Evolutionary conservation across 2,888 invertebrate species (phyloP).

Genomic region (Eupithecia vulgata): DNA sequence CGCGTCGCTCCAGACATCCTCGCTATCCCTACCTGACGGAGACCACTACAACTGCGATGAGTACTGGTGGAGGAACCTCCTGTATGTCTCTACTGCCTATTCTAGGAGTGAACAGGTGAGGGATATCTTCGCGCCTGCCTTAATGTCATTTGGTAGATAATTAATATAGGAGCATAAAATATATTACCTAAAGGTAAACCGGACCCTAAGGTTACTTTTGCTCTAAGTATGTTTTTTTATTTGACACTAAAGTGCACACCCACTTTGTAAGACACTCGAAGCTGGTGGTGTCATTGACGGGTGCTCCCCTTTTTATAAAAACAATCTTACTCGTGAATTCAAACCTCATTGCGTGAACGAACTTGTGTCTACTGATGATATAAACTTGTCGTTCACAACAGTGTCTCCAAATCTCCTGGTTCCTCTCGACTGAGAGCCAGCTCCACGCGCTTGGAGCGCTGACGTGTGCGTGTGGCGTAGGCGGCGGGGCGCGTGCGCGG

Average conservation of each 20-base stretch:
- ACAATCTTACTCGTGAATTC: background rate
- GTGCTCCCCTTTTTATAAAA: background rate
- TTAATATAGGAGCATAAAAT: no score
- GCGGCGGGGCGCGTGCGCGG: conserved; percentile 81
- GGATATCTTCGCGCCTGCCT: background rate
- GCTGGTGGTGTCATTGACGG: background rate
- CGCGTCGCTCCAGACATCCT: conserved; percentile 55
- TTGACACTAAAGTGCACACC: background rate
- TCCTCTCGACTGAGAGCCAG: conserved; percentile 89
- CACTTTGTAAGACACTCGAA: background rate
- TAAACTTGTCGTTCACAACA: conserved; percentile 55
- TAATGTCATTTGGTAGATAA: background rate
- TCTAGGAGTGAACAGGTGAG: conserved; percentile 84
- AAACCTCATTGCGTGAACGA: no score
- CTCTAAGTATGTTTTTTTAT: background rate
- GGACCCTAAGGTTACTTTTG: background rate
- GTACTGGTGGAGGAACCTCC: conserved; percentile 86
- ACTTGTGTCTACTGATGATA: background rate
- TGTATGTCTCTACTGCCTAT: conserved; percentile 85
- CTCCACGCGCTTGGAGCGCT: conserved; percentile 88
- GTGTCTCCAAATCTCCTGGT: conserved; percentile 94
- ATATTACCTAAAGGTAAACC: background rate
- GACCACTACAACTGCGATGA: conserved; percentile 84
- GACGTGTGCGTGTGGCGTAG: conserved; percentile 78
- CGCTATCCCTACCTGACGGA: conserved; percentile 79